Percentiles rank a stretch among this genome's conserved stretches.
Evolutionary conservation across 2,113 vertebrate species (phyloP).

Genomic region (Promerops cafer): DNA sequence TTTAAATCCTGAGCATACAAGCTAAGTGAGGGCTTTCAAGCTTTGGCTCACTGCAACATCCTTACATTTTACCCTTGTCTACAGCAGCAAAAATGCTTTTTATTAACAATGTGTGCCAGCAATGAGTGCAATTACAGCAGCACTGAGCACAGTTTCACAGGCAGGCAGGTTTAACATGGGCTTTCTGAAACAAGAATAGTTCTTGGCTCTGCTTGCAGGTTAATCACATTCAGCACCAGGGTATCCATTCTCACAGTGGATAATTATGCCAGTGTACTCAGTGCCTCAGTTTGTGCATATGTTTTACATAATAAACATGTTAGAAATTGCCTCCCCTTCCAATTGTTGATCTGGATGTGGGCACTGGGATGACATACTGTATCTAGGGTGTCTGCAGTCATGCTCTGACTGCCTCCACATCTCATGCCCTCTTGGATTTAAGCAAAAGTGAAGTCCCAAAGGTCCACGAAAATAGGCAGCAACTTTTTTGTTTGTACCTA

Average conservation of each 20-base stretch:
- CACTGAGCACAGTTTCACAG: not conserved
- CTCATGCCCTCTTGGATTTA: not conserved
- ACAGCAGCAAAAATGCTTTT: not conserved
- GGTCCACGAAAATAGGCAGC: not conserved
- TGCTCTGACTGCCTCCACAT: not conserved
- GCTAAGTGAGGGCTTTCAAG: not conserved
- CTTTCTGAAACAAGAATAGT: slow-evolving; percentile 1
- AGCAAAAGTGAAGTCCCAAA: not conserved
- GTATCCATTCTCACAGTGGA: not conserved
- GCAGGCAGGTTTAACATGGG: not conserved
- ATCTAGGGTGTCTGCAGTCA: not conserved
- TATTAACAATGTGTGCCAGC: not conserved
- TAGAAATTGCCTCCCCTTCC: not conserved
- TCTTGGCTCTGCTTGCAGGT: slow-evolving; percentile 23
- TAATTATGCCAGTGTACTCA: slow-evolving; percentile 1
- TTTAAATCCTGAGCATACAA: not conserved
- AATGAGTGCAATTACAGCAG: not conserved
- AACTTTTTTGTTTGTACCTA: not conserved
- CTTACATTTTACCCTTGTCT: not conserved
- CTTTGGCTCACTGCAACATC: not conserved
- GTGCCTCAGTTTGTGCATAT: not conserved
- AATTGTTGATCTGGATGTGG: not conserved
- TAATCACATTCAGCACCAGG: slow-evolving; percentile 14
- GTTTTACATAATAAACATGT: not conserved
- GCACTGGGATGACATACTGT: rapidly evolving